Base-by-base conservation (phyloP, 1,140 invertebrate species). In the Gonioctena quinquepunctata region DNA sequence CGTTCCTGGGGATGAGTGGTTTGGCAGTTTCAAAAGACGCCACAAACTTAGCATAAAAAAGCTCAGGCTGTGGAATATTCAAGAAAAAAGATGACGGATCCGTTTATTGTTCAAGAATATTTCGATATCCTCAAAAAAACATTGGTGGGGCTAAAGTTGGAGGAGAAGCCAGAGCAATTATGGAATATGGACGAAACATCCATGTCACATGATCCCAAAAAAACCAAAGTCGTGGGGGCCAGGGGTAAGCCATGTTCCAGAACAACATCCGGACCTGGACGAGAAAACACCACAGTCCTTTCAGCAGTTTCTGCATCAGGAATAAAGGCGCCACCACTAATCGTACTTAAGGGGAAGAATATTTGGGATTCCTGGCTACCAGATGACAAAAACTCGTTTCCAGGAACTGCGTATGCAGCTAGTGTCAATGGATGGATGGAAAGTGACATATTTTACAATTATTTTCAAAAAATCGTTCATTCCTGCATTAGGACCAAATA, bases 201-300 rank as follows among this genome's bases (percentile, higher is more conserved):
- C 62, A 82, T 82, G 70, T 74, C 54, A 13, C 19, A 21, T 0
- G 72, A 74, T 59, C 76, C 25, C 76, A 65, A 64, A 18, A 80
- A 80, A 77, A 77, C 73, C 2, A 81, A 81, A 73, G 71, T 81
- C 21, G 77, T 82, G 22, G 76, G 76, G 13, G 23, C 48, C 56
- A 67, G 54, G 73, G 75, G 73, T 50, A 27, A 50, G 56, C 61
- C 77, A n/a, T 76, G 72, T 27, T 74, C 77, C 21, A 54, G 80
- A 71, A 79, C 77, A 8, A 82, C 76, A 8, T 50, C 64, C 59
- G 73, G 75, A 13, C 74, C 79, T 21, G 82, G 75, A 19, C 78
- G 76, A 71, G 73, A 82, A 68, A 83, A 83, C 68, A 78, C 73
- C 22, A 82, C 81, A 6, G 77, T 83, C 60, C 66, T 83, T 27